phyloP scores from a whole-genome alignment of 2,888 invertebrate genomes.

The Callosobruchus maculatus region DNA sequence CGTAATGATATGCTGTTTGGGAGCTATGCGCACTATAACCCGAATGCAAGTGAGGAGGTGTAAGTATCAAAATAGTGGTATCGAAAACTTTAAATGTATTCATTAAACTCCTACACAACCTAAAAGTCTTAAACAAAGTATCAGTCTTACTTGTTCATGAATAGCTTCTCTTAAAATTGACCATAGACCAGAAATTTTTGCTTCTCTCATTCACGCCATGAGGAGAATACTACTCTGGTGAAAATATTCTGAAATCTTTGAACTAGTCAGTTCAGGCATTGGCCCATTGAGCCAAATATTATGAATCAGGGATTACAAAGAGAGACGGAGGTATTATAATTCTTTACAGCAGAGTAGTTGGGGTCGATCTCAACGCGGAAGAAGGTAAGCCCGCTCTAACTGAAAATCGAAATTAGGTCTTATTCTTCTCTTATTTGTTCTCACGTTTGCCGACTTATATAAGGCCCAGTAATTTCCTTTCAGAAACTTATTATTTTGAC shows the following conservation, averaged over 20 bases:
- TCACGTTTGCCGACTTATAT: not conserved
- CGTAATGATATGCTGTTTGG: too few relatives aligned
- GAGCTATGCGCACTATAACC: too few relatives aligned
- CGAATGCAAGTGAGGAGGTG: too few relatives aligned
- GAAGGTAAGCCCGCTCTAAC: not conserved
- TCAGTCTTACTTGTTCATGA: too few relatives aligned
- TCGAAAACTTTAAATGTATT: too few relatives aligned
- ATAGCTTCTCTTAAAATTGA: too few relatives aligned
- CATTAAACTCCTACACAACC: too few relatives aligned
- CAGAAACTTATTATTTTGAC: not conserved
- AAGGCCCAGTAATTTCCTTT: not conserved
- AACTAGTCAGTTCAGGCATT: conserved; percentile 18
- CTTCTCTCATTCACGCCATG: too few relatives aligned
- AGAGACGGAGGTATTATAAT: not conserved
- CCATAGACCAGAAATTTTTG: too few relatives aligned
- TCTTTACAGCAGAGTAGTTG: not conserved
- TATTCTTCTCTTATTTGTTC: not conserved
- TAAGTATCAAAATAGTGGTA: too few relatives aligned
- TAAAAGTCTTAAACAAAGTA: too few relatives aligned
- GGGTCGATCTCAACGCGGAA: not conserved
- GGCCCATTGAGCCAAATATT: conserved; percentile 36
- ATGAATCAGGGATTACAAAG: conserved; percentile 11
- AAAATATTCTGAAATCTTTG: not conserved
- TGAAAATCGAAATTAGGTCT: not conserved
- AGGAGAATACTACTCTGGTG: not conserved